phyloP scores from a whole-genome alignment of 1,140 invertebrate genomes.

The Saxidomus purpurata region DNA sequence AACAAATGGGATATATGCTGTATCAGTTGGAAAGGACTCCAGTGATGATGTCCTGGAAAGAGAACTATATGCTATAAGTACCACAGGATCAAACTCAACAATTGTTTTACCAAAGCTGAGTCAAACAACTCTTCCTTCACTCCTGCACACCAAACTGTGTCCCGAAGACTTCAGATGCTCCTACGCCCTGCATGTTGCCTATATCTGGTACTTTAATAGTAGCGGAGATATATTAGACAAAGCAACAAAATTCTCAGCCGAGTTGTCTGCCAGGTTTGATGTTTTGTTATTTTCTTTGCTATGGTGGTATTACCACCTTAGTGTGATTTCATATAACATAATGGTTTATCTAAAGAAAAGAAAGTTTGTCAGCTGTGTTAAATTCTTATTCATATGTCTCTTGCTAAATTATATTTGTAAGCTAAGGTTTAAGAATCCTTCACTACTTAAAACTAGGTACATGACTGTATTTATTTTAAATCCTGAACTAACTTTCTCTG shows the following conservation, averaged over 20 bases:
- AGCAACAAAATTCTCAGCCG: background rate
- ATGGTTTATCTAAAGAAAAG: no score
- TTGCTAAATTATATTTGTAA: no score
- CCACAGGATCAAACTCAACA: slow-evolving; percentile 6
- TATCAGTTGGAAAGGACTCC: background rate
- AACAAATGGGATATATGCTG: background rate
- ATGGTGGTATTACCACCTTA: no score
- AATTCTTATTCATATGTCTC: no score
- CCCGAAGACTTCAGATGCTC: slow-evolving; percentile 39
- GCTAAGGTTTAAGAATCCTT: no score
- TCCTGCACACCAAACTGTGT: background rate
- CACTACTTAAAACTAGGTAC: no score
- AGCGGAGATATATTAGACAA: background rate
- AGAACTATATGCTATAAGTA: slow-evolving; percentile 11
- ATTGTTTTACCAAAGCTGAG: background rate
- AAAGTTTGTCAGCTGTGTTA: no score
- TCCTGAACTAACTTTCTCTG: no score
- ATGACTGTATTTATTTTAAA: no score
- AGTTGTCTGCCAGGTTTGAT: slow-evolving; percentile 20
- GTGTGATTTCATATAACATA: no score
- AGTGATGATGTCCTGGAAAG: background rate
- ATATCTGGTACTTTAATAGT: slow-evolving; percentile 27
- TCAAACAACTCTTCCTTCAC: background rate
- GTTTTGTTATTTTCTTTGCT: no score
- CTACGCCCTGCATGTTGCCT: slow-evolving; percentile 33